Evolutionary conservation across 2,888 invertebrate genomes (phyloP).

Genomic region (Autographa gamma): DNA sequence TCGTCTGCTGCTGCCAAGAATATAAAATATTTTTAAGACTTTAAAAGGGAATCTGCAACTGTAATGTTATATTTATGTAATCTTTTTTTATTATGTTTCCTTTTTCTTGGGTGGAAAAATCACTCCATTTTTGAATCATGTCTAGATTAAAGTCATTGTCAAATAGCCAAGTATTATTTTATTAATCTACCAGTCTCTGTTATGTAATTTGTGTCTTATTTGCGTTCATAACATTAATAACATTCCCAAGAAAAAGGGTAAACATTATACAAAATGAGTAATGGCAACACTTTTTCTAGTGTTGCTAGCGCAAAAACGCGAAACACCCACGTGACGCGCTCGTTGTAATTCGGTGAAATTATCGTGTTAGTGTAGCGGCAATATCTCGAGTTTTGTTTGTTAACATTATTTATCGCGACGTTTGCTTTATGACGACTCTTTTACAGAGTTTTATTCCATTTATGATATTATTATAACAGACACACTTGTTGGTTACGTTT

Average conservation of each 20-base stretch:
- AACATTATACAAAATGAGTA: not conserved
- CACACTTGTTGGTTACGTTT: not conserved
- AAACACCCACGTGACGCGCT: constrained; percentile 29
- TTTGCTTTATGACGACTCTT: not conserved
- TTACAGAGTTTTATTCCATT: not conserved
- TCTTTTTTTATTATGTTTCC: not conserved
- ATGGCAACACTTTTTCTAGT: constrained; percentile 32
- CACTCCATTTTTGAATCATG: too few relatives aligned
- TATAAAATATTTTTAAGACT: constrained; percentile 28
- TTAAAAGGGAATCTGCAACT: constrained; percentile 1
- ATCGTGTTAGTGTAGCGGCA: constrained; percentile 32
- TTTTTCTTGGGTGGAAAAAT: too few relatives aligned
- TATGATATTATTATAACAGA: not conserved
- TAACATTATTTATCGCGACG: not conserved
- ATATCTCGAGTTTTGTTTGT: constrained; percentile 35
- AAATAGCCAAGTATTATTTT: not conserved
- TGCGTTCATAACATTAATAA: not conserved
- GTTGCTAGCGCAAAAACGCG: constrained; percentile 33
- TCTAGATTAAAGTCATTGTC: too few relatives aligned
- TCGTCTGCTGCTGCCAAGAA: constrained; percentile 43
- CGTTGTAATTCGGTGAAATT: constrained; percentile 46
- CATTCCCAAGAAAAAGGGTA: not conserved
- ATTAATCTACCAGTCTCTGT: not conserved
- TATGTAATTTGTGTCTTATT: not conserved
- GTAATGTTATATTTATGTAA: not conserved